Base-by-base conservation (phyloP, 1,140 invertebrate species). In the Theocolax elegans region DNA sequence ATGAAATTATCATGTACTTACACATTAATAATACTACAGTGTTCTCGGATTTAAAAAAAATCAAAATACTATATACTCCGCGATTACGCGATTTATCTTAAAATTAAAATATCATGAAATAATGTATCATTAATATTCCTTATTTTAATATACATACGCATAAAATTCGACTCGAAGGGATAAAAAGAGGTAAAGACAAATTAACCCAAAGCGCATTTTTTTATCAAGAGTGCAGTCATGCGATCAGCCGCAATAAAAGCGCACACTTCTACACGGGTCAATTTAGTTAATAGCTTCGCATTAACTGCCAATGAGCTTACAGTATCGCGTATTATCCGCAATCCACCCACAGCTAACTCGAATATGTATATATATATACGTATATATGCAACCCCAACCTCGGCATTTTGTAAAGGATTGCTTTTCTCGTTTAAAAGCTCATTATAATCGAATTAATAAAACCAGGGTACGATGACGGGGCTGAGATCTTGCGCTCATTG, bases 371-470 rank as follows among this genome's bases (percentile, higher is more conserved):
- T 46, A 25, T 7, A 53, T 58, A 58, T 58, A 40, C 35, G 3
- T 21, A 35, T 49, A 23, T 17, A 48, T 15, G 2, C n/a, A 12
- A 35, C 31, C 17, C 21, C 13, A 19, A n/a, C 21, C 54, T n/a
- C 17, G 27, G 25, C 53, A 21, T 3, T 60, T 62, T 19, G 17
- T 46, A 23, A 13, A 17, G 23, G 1, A 1, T 46, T 44, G 42
- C 54, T 60, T 51, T 58, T 53, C 82, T 75, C 77, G 76, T 72
- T 83, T 80, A 81, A 81, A 82, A 78, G 76, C 77, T 82, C 80
- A 83, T 83, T 83, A 83, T 83, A 82, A 82, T 81, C 78, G 72
- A 81, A 83, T 82, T 82, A 82, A 83, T 81, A 83, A 80, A 73
- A 73, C 68, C 65, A 74, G 66, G 64, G 72, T 31, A 42, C 59